Conservation (phyloP, 2,888 invertebrate genomes). For the Carcina quercana region DNA sequence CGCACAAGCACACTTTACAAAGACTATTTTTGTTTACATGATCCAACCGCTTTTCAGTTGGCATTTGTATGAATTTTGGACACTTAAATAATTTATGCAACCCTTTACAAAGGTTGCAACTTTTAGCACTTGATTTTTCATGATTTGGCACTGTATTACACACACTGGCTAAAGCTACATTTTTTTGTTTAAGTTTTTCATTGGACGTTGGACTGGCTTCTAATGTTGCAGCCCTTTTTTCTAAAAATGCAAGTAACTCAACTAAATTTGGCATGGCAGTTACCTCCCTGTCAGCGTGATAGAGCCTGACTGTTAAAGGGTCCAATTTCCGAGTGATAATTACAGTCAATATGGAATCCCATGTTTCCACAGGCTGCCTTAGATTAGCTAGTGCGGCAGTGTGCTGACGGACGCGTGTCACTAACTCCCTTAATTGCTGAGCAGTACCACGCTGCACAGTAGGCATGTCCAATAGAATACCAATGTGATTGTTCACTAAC, state of each 20-base stretch:
- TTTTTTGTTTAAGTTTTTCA: neutral
- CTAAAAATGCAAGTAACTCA: neutral
- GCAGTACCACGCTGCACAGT: neutral
- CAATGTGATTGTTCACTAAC: neutral
- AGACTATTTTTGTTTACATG: neutral
- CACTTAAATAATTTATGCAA: neutral
- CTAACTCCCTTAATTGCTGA: conserved; percentile 2
- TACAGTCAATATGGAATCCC: neutral
- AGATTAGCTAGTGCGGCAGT: neutral
- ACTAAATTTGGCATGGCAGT: neutral
- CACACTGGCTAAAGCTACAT: neutral
- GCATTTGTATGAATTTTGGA: neutral
- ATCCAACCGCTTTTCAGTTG: neutral
- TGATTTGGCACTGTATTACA: neutral
- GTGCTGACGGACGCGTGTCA: neutral
- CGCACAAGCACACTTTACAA: neutral
- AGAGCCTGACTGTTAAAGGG: neutral
- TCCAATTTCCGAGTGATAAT: neutral
- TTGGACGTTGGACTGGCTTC: neutral
- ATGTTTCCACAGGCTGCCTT: neutral
- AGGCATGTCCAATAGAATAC: neutral
- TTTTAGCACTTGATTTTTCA: neutral
- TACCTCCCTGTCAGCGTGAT: neutral
- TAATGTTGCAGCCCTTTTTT: neutral
- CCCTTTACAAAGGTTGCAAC: neutral